A percentile compares a stretch with the other conserved stretches of the same genome.
phyloP scores from a whole-genome alignment of 2,113 vertebrate genomes.

The Setophaga petechia region DNA sequence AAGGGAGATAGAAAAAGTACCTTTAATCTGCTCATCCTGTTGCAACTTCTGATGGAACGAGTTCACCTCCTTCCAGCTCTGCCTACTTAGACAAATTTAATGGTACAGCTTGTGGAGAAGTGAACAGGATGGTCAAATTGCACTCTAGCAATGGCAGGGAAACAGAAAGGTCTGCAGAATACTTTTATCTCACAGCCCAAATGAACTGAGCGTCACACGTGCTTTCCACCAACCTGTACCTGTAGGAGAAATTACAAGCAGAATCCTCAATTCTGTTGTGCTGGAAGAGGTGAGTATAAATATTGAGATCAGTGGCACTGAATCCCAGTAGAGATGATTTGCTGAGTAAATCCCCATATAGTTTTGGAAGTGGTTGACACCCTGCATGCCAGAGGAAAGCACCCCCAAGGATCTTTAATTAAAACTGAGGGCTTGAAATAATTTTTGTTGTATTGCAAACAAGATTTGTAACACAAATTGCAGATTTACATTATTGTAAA shows the following conservation, averaged over 20 bases:
- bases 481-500: background rate
- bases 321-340: background rate
- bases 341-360: background rate
- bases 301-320: background rate
- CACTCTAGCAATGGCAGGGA: background rate
- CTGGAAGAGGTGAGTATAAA: background rate
- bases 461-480: background rate
- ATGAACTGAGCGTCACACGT: background rate
- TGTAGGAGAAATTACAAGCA: background rate
- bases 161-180: background rate
- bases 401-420: accelerated
- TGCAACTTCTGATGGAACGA: background rate
- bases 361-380: accelerated
- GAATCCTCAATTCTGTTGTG: background rate
- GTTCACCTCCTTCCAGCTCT: background rate
- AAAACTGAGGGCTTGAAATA: background rate
- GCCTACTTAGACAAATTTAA: background rate
- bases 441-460: background rate
- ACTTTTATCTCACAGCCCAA: background rate
- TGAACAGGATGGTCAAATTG: accelerated
- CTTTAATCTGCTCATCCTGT: background rate
- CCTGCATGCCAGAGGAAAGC: accelerated
- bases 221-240: background rate
- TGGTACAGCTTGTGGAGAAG: background rate
- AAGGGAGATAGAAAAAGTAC: background rate